phyloP scores from a whole-genome alignment of 2,113 vertebrate species.

The Stigmatopora nigra region DNA sequence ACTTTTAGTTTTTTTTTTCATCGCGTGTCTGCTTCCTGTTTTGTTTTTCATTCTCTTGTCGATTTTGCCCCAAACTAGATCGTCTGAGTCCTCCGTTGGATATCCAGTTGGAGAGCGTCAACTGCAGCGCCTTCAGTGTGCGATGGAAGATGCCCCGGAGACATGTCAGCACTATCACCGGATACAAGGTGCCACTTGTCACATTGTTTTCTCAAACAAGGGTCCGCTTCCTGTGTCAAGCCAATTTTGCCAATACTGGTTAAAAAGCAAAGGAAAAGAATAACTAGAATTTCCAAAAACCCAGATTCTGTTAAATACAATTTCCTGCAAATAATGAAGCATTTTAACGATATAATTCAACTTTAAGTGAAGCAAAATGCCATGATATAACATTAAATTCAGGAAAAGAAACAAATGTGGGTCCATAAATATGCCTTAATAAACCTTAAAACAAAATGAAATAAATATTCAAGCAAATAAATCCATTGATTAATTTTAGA shows the following conservation, averaged over 20 bases:
- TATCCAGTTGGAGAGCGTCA: conserved; percentile 79
- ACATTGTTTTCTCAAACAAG: not conserved
- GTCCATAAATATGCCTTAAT: not conserved
- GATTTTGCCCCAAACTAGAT: conserved; percentile 61
- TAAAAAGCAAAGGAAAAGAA: not conserved
- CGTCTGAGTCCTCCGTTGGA: conserved; percentile 82
- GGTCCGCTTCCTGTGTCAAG: not conserved
- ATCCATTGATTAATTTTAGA: too few relatives aligned
- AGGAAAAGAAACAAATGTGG: not conserved
- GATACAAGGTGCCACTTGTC: conserved; percentile 72
- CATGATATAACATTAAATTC: not conserved
- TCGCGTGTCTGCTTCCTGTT: not conserved
- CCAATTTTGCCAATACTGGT: not conserved
- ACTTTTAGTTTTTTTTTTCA: not conserved
- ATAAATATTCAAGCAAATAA: too few relatives aligned
- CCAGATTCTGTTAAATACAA: not conserved
- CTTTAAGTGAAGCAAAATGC: not conserved
- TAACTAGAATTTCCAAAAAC: too few relatives aligned
- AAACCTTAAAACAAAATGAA: not conserved
- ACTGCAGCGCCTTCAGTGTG: conserved; percentile 84
- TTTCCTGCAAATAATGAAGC: not conserved
- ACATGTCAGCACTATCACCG: conserved; percentile 72
- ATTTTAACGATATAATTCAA: not conserved
- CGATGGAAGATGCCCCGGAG: conserved; percentile 86
- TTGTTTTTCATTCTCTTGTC: not conserved